A percentile compares a stretch with the other conserved stretches of the same genome.
Conservation (phyloP, 1,140 invertebrate genomes). For the Caerostris darwini region DNA sequence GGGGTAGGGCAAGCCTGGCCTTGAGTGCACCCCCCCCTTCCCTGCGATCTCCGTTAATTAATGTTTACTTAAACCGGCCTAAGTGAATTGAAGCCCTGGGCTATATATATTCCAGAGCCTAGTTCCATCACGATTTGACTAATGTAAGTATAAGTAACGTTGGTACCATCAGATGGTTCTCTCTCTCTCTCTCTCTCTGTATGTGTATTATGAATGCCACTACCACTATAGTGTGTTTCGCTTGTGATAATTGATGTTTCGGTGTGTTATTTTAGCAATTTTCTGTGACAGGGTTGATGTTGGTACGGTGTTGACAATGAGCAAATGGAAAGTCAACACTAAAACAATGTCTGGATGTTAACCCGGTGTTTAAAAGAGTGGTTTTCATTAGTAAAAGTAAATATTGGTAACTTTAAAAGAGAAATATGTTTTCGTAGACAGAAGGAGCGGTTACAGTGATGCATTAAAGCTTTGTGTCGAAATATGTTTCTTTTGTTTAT, state of each 20-base stretch:
- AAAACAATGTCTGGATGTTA: background rate
- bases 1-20: background rate
- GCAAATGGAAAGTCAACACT: background rate
- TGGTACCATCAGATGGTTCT: background rate
- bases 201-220: conserved; percentile 31
- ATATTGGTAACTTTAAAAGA: no score
- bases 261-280: conserved; percentile 37
- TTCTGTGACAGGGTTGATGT: background rate
- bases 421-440: no score
- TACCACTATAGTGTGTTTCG: background rate
- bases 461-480: no score
- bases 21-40: background rate
- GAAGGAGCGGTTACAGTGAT: no score
- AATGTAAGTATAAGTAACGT: conserved; percentile 66
- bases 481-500: no score
- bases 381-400: background rate
- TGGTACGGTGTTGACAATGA: background rate
- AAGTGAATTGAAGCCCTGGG: conserved; percentile 71
- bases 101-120: conserved; percentile 51
- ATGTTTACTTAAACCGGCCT: conserved; percentile 75
- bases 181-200: background rate
- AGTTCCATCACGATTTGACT: conserved; percentile 54
- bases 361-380: background rate
- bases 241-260: conserved; percentile 25
- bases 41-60: conserved; percentile 69